Evolutionary conservation across 2,888 invertebrate species (phyloP).

Genomic region (Chymomyza procnemis): DNA sequence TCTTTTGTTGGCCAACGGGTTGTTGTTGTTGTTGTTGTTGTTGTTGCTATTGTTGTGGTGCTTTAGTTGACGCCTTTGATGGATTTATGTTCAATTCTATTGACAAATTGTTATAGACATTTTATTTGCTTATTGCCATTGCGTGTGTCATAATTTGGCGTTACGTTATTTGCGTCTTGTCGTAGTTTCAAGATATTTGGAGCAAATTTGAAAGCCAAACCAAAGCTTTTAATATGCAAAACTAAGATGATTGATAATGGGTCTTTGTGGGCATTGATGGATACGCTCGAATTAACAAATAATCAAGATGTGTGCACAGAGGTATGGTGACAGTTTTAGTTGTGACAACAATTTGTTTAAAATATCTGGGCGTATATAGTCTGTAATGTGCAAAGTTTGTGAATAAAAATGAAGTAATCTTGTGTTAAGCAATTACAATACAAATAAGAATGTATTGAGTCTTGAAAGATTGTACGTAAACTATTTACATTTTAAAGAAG

Average conservation of each 20-base stretch:
- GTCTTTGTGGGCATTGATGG: not conserved
- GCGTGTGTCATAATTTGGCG: not conserved
- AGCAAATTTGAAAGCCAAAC: not conserved
- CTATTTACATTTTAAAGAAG: too few relatives aligned
- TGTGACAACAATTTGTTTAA: too few relatives aligned
- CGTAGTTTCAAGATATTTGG: not conserved
- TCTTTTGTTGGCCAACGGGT: too few relatives aligned
- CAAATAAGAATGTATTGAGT: too few relatives aligned
- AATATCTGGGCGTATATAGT: too few relatives aligned
- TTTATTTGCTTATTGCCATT: not conserved
- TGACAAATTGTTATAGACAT: not conserved
- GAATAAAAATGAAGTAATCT: too few relatives aligned
- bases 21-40: not conserved
- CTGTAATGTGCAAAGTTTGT: too few relatives aligned
- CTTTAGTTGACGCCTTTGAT: constrained; percentile 3
- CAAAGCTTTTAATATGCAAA: not conserved
- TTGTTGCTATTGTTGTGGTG: not conserved
- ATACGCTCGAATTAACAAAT: not conserved
- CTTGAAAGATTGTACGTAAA: too few relatives aligned
- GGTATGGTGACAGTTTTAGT: too few relatives aligned
- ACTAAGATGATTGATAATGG: not conserved
- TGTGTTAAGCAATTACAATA: too few relatives aligned
- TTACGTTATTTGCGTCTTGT: not conserved
- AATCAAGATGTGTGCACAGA: too few relatives aligned
- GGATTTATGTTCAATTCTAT: constrained; percentile 2